phyloP scores from a whole-genome alignment of 2,888 invertebrate genomes.

The Macrosoma leucophasiata region DNA sequence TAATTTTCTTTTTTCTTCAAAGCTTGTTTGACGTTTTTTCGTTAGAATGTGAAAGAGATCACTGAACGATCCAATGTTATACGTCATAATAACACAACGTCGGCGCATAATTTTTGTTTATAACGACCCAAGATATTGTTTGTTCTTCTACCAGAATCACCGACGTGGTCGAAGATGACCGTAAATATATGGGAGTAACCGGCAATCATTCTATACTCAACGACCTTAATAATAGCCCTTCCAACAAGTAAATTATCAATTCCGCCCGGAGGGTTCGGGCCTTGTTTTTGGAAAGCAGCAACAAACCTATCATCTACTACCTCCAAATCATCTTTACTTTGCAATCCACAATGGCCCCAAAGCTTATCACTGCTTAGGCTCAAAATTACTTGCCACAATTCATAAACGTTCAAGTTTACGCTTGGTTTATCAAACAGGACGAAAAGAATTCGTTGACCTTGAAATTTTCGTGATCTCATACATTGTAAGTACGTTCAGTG shows the following conservation, averaged over 20 bases:
- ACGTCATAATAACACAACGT: constrained; percentile 55
- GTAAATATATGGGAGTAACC: constrained; percentile 60
- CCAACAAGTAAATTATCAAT: constrained; percentile 74
- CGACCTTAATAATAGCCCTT: constrained; percentile 70
- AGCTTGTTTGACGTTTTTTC: too few species aligned
- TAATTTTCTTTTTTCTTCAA: too few species aligned
- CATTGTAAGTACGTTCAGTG: too few species aligned
- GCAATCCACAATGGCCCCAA: constrained; percentile 32
- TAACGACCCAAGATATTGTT: constrained; percentile 72
- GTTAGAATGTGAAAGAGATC: too few species aligned
- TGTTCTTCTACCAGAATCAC: constrained; percentile 64
- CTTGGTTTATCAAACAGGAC: constrained; percentile 19
- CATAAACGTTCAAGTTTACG: constrained; percentile 18
- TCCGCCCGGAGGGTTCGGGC: constrained; percentile 63
- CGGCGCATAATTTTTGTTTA: constrained; percentile 55
- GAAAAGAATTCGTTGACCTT: constrained; percentile 26
- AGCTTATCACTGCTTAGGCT: constrained; percentile 28
- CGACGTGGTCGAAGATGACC: constrained; percentile 44
- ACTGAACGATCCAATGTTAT: too few species aligned
- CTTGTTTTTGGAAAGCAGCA: constrained; percentile 64
- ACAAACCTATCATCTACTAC: constrained; percentile 56
- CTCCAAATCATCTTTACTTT: constrained; percentile 35
- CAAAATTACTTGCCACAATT: constrained; percentile 27
- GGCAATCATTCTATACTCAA: constrained; percentile 63
- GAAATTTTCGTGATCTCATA: constrained; percentile 24